phyloP scores from a whole-genome alignment of 2,113 vertebrate species.

The Colius striatus region DNA sequence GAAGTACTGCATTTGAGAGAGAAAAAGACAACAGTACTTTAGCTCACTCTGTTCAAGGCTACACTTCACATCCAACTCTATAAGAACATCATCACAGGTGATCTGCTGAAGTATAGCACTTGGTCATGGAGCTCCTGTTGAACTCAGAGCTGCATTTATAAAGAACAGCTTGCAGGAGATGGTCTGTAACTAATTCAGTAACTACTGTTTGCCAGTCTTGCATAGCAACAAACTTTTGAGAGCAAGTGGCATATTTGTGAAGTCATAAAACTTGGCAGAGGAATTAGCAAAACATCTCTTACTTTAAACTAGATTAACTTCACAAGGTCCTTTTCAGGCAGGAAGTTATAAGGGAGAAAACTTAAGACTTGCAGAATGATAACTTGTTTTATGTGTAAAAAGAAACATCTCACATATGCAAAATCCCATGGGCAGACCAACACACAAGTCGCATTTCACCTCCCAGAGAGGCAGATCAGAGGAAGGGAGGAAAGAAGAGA shows the following conservation, averaged over 20 bases:
- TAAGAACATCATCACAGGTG: background rate
- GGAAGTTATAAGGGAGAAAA: background rate
- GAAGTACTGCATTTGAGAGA: background rate
- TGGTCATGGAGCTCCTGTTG: background rate
- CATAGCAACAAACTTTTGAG: background rate
- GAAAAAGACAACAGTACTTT: background rate
- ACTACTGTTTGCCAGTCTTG: background rate
- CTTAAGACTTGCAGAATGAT: background rate
- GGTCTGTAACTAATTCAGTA: background rate
- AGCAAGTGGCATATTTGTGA: background rate
- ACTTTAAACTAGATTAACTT: background rate
- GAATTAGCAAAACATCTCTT: background rate
- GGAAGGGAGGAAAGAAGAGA: background rate
- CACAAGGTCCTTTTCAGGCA: background rate
- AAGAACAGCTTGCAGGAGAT: background rate
- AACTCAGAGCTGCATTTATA: background rate
- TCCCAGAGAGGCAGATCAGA: background rate
- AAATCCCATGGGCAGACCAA: background rate
- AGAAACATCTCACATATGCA: background rate
- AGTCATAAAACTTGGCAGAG: background rate
- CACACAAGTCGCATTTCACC: background rate
- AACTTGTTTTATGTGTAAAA: background rate
- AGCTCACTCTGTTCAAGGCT: background rate
- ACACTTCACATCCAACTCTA: background rate
- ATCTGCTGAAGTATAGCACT: background rate